Conservation (phyloP, 2,113 vertebrate species). For the Pheucticus melanocephalus region DNA sequence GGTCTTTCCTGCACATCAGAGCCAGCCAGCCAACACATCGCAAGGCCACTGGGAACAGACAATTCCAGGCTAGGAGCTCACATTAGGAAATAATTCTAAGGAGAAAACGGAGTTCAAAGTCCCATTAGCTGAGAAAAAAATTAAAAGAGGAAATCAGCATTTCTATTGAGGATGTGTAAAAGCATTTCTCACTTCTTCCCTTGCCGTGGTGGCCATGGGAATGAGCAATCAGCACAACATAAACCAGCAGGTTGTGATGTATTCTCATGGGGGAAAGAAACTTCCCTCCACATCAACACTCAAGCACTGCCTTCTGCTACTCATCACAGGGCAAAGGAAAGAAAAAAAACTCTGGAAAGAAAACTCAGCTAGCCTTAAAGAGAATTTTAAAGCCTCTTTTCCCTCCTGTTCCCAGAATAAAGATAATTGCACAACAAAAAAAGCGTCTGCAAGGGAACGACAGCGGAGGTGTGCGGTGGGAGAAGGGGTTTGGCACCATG, state of each 20-base stretch:
- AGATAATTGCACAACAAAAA: background rate
- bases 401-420: background rate
- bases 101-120: background rate
- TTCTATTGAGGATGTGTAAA: background rate
- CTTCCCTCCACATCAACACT: background rate
- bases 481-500: background rate
- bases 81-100: background rate
- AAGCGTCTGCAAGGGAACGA: background rate
- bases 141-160: background rate
- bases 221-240: background rate
- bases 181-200: background rate
- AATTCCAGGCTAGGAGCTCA: background rate
- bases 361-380: background rate
- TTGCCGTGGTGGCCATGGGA: background rate
- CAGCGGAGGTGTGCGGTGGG: background rate
- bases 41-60: background rate
- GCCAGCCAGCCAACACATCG: background rate
- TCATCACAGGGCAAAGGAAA: background rate
- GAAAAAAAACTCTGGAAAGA: background rate
- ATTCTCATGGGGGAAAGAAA: background rate
- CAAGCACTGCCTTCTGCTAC: background rate
- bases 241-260: background rate
- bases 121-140: background rate
- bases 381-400: background rate
- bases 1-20: background rate